phyloP scores from a whole-genome alignment of 2,113 vertebrate genomes.

The Eurystomus gularis region DNA sequence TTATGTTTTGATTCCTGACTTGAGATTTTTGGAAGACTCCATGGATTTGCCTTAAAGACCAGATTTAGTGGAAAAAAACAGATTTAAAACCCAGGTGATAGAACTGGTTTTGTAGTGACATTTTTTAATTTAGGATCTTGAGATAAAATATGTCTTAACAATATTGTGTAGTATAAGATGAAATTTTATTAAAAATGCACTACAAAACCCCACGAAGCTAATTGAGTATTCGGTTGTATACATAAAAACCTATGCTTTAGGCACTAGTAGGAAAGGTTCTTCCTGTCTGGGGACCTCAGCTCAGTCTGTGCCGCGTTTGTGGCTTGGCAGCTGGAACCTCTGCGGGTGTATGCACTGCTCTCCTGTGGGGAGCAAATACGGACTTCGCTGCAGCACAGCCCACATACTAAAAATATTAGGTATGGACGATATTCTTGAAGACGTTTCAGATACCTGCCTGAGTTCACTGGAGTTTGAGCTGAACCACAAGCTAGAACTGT shows the following conservation, averaged over 20 bases:
- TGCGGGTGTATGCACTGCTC: neutral
- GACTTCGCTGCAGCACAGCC: neutral
- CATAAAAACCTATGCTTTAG: neutral
- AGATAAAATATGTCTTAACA: neutral
- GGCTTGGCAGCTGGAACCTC: neutral
- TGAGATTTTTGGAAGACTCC: neutral
- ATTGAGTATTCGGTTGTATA: neutral
- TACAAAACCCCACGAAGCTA: neutral
- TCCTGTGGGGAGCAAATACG: neutral
- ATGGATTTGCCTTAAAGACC: neutral
- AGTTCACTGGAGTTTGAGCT: neutral
- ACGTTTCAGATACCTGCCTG: neutral
- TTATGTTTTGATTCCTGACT: neutral
- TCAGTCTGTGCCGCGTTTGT: neutral
- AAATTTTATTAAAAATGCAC: neutral
- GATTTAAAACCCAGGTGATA: neutral
- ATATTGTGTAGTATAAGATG: neutral
- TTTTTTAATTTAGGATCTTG: neutral
- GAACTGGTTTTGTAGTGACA: neutral
- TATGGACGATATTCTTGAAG: neutral
- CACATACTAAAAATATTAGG: neutral
- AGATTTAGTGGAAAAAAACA: neutral
- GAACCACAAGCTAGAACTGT: neutral
- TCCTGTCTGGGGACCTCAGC: neutral
- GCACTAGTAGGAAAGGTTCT: neutral